Conservation (phyloP, 2,113 vertebrate genomes). For the Oryzias woworae region DNA sequence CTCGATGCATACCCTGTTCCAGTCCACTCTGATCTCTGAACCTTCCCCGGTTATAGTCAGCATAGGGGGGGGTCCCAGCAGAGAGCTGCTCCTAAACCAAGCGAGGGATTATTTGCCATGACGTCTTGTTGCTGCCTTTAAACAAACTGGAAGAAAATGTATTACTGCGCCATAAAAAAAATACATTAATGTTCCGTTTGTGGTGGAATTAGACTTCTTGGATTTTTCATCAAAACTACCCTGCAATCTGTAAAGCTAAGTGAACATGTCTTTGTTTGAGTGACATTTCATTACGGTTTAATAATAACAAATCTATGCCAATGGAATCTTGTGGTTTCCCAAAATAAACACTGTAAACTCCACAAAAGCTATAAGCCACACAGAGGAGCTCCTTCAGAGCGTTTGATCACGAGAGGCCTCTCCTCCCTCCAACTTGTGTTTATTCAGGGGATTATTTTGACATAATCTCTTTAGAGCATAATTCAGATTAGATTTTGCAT, state of each 20-base stretch:
- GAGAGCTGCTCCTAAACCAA: conserved; percentile 9
- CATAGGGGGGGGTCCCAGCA: conserved; percentile 12
- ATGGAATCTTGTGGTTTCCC: conserved; percentile 39
- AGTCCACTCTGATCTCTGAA: conserved; percentile 57
- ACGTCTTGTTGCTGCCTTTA: not conserved
- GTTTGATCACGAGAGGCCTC: conserved; percentile 45
- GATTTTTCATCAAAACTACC: conserved; percentile 8
- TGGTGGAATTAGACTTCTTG: conserved; percentile 16
- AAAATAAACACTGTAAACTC: conserved; percentile 57
- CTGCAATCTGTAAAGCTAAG: conserved; percentile 18
- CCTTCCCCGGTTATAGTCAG: conserved; percentile 38
- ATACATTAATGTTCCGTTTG: conserved; percentile 13
- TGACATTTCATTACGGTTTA: conserved; percentile 39
- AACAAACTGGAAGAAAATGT: not conserved
- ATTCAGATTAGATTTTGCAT: conserved; percentile 81
- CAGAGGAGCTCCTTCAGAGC: conserved; percentile 28
- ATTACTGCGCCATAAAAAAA: not conserved
- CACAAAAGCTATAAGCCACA: conserved; percentile 35
- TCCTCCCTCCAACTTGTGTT: conserved; percentile 65
- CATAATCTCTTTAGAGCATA: conserved; percentile 81
- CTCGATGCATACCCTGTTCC: conserved; percentile 35
- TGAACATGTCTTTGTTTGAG: conserved; percentile 42
- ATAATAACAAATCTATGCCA: conserved; percentile 44
- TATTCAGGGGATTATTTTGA: conserved; percentile 78
- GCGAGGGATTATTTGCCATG: conserved; percentile 20